Evolutionary conservation across 2,888 invertebrate genomes (phyloP).

Genomic region (Disparrhopalites patrizii): DNA sequence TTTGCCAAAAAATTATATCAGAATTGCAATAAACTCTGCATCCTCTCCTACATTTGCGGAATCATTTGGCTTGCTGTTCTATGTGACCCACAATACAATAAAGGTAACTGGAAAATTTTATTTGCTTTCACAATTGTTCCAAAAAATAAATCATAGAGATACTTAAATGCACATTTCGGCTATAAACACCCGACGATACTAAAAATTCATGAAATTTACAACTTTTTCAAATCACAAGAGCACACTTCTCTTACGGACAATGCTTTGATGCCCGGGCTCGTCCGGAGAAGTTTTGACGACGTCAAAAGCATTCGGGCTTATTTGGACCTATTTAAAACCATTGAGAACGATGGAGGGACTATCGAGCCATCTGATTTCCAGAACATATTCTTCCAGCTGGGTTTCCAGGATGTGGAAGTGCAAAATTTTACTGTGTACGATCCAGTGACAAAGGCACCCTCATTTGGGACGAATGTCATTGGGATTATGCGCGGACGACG

Average conservation of each 20-base stretch:
- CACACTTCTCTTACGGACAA: constrained; percentile 78
- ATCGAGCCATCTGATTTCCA: constrained; percentile 54
- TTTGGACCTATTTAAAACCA: constrained; percentile 62
- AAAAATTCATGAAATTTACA: too few relatives aligned
- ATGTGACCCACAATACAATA: constrained; percentile 74
- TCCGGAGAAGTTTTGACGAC: constrained; percentile 78
- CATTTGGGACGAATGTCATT: constrained; percentile 82
- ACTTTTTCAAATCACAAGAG: too few relatives aligned
- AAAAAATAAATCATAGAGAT: constrained; percentile 68
- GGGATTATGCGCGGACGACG: constrained; percentile 88
- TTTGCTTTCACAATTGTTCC: constrained; percentile 4
- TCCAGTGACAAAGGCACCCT: constrained; percentile 64
- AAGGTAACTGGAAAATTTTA: constrained; percentile 53
- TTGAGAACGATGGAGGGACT: constrained; percentile 55
- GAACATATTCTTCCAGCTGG: constrained; percentile 75
- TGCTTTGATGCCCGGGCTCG: constrained; percentile 85
- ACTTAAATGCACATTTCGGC: too few relatives aligned
- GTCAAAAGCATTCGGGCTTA: constrained; percentile 62
- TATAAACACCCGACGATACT: too few relatives aligned
- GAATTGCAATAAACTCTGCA: constrained; percentile 61
- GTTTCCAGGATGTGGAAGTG: constrained; percentile 74
- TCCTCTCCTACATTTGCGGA: constrained; percentile 64
- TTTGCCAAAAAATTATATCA: constrained; percentile 65
- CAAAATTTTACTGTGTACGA: constrained; percentile 88
- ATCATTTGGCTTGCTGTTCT: constrained; percentile 73